Percentiles rank a stretch among this genome's conserved stretches.
phyloP scores from a whole-genome alignment of 2,113 vertebrate genomes.

The Tor tambroides region DNA sequence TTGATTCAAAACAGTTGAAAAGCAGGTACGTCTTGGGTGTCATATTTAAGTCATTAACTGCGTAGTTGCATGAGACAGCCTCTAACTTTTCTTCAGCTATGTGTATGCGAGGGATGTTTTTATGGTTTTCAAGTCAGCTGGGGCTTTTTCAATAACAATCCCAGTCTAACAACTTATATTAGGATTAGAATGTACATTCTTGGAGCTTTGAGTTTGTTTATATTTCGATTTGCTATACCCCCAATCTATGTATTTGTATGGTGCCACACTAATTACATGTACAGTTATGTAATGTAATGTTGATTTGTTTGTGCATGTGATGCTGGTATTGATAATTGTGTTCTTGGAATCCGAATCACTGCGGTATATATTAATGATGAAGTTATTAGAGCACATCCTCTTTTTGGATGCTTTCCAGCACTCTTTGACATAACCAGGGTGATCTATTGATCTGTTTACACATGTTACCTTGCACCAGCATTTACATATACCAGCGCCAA shows the following conservation, averaged over 20 bases:
- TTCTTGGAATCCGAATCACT: neutral
- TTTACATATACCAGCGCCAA: neutral
- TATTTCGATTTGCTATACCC: neutral
- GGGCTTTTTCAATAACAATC: neutral
- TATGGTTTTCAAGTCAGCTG: neutral
- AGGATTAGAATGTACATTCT: neutral
- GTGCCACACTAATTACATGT: neutral
- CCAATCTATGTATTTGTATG: neutral
- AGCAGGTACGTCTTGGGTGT: conserved; percentile 11
- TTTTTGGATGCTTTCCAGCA: conserved; percentile 10
- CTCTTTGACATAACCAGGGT: conserved; percentile 23
- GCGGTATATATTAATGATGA: neutral
- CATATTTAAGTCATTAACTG: neutral
- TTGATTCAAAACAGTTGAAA: conserved; percentile 24
- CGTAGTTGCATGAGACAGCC: conserved; percentile 7
- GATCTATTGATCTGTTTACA: conserved; percentile 41
- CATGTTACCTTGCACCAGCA: neutral
- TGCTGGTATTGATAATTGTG: conserved; percentile 5
- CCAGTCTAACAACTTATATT: neutral
- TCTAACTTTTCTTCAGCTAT: conserved; percentile 25
- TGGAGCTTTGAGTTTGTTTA: neutral
- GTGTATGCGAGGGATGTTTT: neutral
- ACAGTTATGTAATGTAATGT: conserved; percentile 21
- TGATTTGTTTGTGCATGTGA: conserved; percentile 30
- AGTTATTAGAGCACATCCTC: conserved; percentile 13